Evolutionary conservation across 2,113 vertebrate genomes (phyloP), one percentile per base, ranked within the genome.

Genomic region (Meleagris gallopavo): DNA sequence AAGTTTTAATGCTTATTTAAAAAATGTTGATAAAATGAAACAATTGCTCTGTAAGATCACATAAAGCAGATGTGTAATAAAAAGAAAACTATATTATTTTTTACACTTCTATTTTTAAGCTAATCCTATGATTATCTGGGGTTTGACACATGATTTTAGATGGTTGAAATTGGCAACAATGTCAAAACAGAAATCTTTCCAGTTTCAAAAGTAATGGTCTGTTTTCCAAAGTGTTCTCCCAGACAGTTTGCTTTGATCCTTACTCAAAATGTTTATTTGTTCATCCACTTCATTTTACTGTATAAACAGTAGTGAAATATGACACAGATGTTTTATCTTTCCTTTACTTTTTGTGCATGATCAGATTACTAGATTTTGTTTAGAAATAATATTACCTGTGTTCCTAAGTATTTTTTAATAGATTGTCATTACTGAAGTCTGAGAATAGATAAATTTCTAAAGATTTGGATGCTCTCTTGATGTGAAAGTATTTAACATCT

Each of bases 1-100:
- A 69, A 54, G 11, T 76, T 62, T 75, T 72, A 80, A 81, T 84
- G 25, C 13, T 73, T 73, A 17, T 69, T 83, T 89, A 72, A 80
- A 90, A 87, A 90, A 74, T 11, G 52, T 19, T 88, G 34, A 84
- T 55, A 92, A 88, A 83, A 87, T 81, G 29, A 77, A 92, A 60
- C 24, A 87, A 77, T 43, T 60, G 38, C 86, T 86, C 40, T 73
- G 11, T 48, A 72, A n/a, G 27, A 75, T 65, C 30, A 86, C 43
- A 72, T 76, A 74, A 90, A 90, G 15, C 11, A 88, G 86, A 78
- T 19, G 9, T 8, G 25, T 57, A 72, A 13, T 61, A 69, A 78
- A 93, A 90, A 86, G 50, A 70, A 90, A 52, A 7, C 1, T 61
- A 6, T 14, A n/a, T 55, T 48, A 21, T 38, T 41, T 52, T 57